Evolutionary conservation across 1,140 invertebrate genomes (phyloP).

Genomic region (Andricus grossulariae): DNA sequence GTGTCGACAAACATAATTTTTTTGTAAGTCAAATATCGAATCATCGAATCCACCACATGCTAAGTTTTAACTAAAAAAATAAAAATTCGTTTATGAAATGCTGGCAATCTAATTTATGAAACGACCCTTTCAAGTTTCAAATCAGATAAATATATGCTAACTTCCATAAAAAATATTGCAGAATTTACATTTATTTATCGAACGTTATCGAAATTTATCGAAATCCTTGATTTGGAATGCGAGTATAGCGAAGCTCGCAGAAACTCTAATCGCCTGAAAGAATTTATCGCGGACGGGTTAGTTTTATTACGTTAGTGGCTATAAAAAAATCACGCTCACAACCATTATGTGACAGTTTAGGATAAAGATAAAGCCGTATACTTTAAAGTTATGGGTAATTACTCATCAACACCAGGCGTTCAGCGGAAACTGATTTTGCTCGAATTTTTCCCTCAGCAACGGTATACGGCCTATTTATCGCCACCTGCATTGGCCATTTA

Average conservation of each 20-base stretch:
- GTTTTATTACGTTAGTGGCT: slow-evolving; percentile 26
- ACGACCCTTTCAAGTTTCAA: too few relatives aligned
- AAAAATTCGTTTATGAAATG: too few relatives aligned
- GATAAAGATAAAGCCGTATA: slow-evolving; percentile 31
- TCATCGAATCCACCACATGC: too few relatives aligned
- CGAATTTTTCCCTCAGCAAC: slow-evolving; percentile 19
- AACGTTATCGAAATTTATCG: too few relatives aligned
- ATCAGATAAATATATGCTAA: too few relatives aligned
- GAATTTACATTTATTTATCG: too few relatives aligned
- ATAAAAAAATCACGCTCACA: slow-evolving; percentile 26
- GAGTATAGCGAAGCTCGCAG: background rate
- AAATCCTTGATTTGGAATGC: too few relatives aligned
- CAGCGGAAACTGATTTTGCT: background rate
- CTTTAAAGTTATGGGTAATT: slow-evolving; percentile 30
- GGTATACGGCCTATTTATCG: slow-evolving; percentile 10
- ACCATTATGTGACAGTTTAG: slow-evolving; percentile 30
- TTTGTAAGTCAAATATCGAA: too few relatives aligned
- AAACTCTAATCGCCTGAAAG: background rate
- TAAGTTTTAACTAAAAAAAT: too few relatives aligned
- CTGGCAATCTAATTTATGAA: too few relatives aligned
- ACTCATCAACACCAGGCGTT: slow-evolving; percentile 21
- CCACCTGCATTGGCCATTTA: slow-evolving; percentile 12
- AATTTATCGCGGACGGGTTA: slow-evolving; percentile 12
- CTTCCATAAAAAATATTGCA: too few relatives aligned
- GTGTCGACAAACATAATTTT: too few relatives aligned